Evolutionary conservation across 2,113 vertebrate species (phyloP).

Genomic region (Cyprinus carpio): DNA sequence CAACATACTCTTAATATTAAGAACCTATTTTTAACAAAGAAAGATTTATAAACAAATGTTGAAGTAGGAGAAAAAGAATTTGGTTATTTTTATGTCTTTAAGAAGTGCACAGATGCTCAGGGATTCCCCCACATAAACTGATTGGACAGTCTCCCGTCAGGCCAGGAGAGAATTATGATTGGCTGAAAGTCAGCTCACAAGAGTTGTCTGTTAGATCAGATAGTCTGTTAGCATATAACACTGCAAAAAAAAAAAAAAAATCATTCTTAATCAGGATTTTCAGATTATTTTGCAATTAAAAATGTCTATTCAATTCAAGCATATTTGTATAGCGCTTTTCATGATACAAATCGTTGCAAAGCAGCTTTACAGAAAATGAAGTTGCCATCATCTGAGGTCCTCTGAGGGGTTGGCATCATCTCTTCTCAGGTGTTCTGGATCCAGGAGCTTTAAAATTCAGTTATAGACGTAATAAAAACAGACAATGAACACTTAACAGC

Average conservation of each 20-base stretch:
- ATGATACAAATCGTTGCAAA: too few relatives aligned
- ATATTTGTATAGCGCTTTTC: too few relatives aligned
- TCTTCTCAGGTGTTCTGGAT: too few relatives aligned
- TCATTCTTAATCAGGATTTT: neutral
- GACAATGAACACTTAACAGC: too few relatives aligned
- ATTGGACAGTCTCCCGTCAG: conserved; percentile 77
- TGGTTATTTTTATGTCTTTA: conserved; percentile 50
- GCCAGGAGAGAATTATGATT: conserved; percentile 70
- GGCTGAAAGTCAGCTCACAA: conserved; percentile 76
- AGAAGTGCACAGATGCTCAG: conserved; percentile 43
- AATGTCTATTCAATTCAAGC: neutral
- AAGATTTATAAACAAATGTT: neutral
- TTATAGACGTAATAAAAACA: too few relatives aligned
- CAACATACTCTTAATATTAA: conserved; percentile 8
- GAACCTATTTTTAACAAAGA: conserved; percentile 20
- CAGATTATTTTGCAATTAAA: neutral
- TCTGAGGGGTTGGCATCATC: too few relatives aligned
- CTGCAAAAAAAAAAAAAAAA: neutral
- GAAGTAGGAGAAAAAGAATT: conserved; percentile 5
- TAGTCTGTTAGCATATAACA: neutral
- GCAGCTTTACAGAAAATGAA: too few relatives aligned
- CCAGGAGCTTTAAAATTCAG: too few relatives aligned
- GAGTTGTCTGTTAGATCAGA: conserved; percentile 50
- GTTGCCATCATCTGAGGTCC: too few relatives aligned
- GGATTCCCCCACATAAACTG: conserved; percentile 58